These are phyloP conservation scores for Tyrophagus putrescentiae DNA, from an alignment of 1,140 invertebrate species.

Conservation along the genomic window DNA sequence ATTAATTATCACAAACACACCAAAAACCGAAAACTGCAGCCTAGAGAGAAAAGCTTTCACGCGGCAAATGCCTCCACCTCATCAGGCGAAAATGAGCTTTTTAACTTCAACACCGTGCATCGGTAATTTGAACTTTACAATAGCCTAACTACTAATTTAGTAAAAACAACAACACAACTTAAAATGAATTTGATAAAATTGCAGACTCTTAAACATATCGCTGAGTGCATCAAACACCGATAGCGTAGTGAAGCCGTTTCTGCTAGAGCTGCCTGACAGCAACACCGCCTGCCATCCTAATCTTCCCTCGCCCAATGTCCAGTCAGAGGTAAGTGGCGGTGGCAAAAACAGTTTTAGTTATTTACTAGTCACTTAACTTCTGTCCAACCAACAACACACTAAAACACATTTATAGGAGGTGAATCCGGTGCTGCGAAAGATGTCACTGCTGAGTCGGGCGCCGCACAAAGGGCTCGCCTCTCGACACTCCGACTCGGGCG, in stretches of 20 bases:
- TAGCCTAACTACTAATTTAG: not conserved
- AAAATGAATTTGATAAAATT: not conserved
- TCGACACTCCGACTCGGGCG: not conserved
- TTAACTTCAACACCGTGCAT: slow-evolving; percentile 28
- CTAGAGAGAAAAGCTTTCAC: not conserved
- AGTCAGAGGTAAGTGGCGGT: slow-evolving; percentile 33
- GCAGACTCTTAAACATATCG: slow-evolving; percentile 24
- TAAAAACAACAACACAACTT: not conserved
- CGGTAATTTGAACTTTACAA: not conserved
- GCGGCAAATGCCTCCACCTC: not conserved
- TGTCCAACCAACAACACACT: not conserved
- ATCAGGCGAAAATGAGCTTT: slow-evolving; percentile 11
- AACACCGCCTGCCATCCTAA: slow-evolving; percentile 34
- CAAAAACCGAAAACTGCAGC: not conserved
- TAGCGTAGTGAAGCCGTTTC: slow-evolving; percentile 19
- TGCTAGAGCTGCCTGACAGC: slow-evolving; percentile 29
- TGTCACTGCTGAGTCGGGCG: slow-evolving; percentile 25
- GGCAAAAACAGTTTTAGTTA: not conserved
- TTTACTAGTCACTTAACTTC: not conserved
- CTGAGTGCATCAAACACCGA: slow-evolving; percentile 17
- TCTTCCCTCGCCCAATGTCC: slow-evolving; percentile 37
- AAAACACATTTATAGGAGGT: slow-evolving; percentile 23
- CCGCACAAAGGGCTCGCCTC: not conserved
- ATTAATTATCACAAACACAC: not conserved
- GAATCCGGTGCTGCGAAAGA: slow-evolving; percentile 28